Conservation (phyloP, 2,888 invertebrate genomes). For the Tromatobia lineatoria region DNA sequence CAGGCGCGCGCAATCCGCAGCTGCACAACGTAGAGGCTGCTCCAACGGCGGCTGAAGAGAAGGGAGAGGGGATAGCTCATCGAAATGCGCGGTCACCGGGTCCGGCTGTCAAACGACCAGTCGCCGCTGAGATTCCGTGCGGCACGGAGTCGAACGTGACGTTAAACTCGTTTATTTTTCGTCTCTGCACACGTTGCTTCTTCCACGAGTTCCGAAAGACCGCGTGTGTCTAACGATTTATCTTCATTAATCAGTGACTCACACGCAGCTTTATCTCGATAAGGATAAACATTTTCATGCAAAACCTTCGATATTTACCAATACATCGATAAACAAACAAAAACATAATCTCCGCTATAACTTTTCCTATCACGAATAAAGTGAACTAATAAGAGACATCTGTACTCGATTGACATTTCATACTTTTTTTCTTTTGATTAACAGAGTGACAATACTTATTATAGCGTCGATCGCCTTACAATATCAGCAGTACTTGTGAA, state of each 20-base stretch:
- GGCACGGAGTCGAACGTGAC: conserved; percentile 40
- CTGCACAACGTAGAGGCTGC: conserved; percentile 32
- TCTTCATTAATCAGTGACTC: not conserved
- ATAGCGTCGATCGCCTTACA: not conserved
- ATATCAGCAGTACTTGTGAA: not conserved
- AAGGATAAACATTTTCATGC: not conserved
- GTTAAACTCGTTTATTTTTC: not conserved
- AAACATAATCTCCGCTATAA: no score
- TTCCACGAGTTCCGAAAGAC: not conserved
- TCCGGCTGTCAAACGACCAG: conserved; percentile 73
- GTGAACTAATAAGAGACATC: not conserved
- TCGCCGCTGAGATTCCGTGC: conserved; percentile 73
- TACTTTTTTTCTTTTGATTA: no score
- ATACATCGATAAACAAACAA: not conserved
- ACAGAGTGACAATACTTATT: not conserved
- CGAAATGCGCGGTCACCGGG: conserved; percentile 71
- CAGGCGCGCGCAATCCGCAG: conserved; percentile 44
- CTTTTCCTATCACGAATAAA: no score
- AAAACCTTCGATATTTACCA: not conserved
- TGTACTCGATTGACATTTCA: not conserved
- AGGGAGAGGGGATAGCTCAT: conserved; percentile 38
- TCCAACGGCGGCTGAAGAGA: conserved; percentile 35
- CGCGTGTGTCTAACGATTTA: not conserved
- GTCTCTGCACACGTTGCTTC: not conserved
- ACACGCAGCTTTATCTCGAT: not conserved